Evolutionary conservation across 2,888 invertebrate species (phyloP), one percentile per base, ranked within the genome.

Genomic region (Hypomecis punctinalis): DNA sequence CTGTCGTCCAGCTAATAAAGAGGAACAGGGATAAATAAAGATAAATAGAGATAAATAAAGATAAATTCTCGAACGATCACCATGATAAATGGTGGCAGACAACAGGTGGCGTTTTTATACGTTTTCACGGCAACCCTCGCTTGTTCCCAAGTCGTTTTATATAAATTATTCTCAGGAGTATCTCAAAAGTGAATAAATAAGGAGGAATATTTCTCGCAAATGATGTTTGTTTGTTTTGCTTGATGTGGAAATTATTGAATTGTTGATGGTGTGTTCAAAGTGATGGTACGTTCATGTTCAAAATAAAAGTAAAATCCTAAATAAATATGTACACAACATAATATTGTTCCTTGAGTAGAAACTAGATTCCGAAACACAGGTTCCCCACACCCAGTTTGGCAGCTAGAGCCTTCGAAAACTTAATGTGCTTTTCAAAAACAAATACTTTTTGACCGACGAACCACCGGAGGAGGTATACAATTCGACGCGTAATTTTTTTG

Each of bases 81-180:
- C 53, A 40, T 58, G 63, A 63, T 63, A 37, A 63, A 63, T 58
- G 57, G 37, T 53, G 37, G 47, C 9, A 56, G 45, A 57, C 63
- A 63, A 63, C 63, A 63, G 63, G 63, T 58, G 57, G 63, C 33
- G 43, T 49, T 58, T 57, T 58, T 58, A 53, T 52, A 48, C 56
- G 53, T 37, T 56, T 55, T 52, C 45, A 58, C 57, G 48, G 57
- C 10, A 49, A 42, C 48, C 49, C 48, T 48, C 48, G 48, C 39
- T 49, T 57, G 47, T 48, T 58, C 42, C 48, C 36, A 48, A 58
- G 42, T 42, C 42, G 57, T 48, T 58, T 58, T 49, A 49, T 58
- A 49, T 58, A 58, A 49, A 58, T 58, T 48, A 58, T 58, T 42
- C 48, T 13, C 35, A 49, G 23, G 48, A 58, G 57, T 35, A 9